phyloP scores from a whole-genome alignment of 2,113 vertebrate genomes.

The Aythya baeri region DNA sequence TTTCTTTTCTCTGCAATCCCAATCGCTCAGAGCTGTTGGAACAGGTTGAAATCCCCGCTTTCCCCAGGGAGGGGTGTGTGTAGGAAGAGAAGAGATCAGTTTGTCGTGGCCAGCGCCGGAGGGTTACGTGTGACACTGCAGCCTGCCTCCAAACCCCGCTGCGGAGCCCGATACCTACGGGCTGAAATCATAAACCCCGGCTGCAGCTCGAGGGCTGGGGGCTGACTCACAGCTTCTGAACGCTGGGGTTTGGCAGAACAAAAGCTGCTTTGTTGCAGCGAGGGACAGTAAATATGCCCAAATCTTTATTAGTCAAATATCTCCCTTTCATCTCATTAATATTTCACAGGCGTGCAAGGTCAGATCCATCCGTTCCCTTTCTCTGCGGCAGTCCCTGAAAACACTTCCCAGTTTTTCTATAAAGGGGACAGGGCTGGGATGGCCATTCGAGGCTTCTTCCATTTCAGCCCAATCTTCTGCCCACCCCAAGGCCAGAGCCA shows the following conservation, averaged over 20 bases:
- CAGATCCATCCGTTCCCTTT: not conserved
- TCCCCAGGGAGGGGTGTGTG: not conserved
- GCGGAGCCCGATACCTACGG: not conserved
- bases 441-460: not conserved
- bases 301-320: conserved; percentile 32
- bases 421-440: not conserved
- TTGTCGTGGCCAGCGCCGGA: fast-evolving
- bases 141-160: not conserved
- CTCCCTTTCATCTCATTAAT: conserved; percentile 48
- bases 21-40: not conserved
- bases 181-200: not conserved
- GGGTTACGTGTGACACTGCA: not conserved
- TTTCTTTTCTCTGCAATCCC: not conserved
- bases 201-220: not conserved
- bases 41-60: not conserved
- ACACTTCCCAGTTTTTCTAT: not conserved
- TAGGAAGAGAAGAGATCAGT: not conserved
- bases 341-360: conserved; percentile 57
- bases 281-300: conserved; percentile 29
- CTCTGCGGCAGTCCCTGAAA: not conserved
- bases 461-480: not conserved
- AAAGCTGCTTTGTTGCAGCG: conserved; percentile 38
- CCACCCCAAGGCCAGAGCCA: not conserved
- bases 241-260: conserved; percentile 16
- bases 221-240: not conserved